Evolutionary conservation across 2,113 vertebrate species (phyloP).

Genomic region (Thalassarche chlororhynchos): DNA sequence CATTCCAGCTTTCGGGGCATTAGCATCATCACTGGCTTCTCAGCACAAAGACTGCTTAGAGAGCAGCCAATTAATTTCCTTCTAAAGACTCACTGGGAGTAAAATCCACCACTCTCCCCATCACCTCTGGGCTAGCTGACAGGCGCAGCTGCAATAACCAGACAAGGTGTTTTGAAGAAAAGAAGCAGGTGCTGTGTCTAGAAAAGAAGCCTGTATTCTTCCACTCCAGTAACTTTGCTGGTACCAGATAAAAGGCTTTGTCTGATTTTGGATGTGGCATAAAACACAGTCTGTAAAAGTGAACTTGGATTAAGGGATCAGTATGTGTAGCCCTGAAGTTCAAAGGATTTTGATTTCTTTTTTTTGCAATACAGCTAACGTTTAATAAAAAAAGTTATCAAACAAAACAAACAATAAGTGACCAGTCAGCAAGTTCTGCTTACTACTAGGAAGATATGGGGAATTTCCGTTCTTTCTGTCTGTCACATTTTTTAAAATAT

Average conservation of each 20-base stretch:
- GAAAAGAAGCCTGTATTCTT: background rate
- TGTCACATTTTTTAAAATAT: background rate
- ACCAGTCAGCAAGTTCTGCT: background rate
- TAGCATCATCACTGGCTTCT: background rate
- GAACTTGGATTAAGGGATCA: background rate
- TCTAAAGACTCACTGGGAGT: background rate
- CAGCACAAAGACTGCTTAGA: background rate
- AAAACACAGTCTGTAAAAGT: background rate
- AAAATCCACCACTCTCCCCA: background rate
- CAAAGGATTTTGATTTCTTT: background rate
- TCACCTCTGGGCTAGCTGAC: background rate
- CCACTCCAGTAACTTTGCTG: background rate
- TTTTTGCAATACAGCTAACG: background rate
- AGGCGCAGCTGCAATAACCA: background rate
- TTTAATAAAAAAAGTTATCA: background rate
- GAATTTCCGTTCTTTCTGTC: background rate
- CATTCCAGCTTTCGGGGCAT: background rate
- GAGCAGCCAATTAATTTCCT: background rate
- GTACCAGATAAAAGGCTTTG: background rate
- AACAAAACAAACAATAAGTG: background rate
- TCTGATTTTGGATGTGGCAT: background rate
- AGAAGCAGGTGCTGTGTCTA: background rate
- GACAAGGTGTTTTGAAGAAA: background rate
- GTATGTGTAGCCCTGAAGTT: background rate
- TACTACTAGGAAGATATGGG: background rate